Percentiles rank a stretch among this genome's conserved stretches.
Conservation (phyloP, 2,113 vertebrate genomes). For the Callopanchax toddi region DNA sequence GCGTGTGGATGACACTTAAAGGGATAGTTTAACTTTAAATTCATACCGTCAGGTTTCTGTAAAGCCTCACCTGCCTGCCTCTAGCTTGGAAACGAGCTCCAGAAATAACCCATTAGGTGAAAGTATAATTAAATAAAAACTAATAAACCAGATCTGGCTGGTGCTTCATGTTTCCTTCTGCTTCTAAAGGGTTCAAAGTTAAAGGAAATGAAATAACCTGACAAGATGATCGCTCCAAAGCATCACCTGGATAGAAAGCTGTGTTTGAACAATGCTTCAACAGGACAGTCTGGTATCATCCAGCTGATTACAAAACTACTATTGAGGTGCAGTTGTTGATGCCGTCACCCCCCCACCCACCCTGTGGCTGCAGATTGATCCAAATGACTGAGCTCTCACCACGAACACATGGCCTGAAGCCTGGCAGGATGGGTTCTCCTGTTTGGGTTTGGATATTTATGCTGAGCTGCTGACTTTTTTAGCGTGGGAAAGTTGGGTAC, state of each 20-base stretch:
- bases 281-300: not conserved
- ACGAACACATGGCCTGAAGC: not conserved
- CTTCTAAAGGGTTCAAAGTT: no score
- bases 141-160: no score
- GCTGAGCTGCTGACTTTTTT: not conserved
- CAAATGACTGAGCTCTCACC: slow-evolving; percentile 1
- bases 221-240: not conserved
- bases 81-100: no score
- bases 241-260: not conserved
- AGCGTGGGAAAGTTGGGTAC: not conserved
- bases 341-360: not conserved
- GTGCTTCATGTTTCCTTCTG: no score
- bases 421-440: not conserved
- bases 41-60: no score
- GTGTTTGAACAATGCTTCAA: not conserved
- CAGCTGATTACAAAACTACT: not conserved
- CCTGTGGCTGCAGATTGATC: not conserved
- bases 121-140: no score
- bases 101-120: no score
- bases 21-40: not conserved
- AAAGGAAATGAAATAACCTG: no score
- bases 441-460: not conserved
- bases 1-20: slow-evolving; percentile 24
- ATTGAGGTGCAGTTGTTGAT: not conserved
- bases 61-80: no score